Base-by-base conservation (phyloP, 1,140 invertebrate genomes). In the Papilio xuthus region DNA sequence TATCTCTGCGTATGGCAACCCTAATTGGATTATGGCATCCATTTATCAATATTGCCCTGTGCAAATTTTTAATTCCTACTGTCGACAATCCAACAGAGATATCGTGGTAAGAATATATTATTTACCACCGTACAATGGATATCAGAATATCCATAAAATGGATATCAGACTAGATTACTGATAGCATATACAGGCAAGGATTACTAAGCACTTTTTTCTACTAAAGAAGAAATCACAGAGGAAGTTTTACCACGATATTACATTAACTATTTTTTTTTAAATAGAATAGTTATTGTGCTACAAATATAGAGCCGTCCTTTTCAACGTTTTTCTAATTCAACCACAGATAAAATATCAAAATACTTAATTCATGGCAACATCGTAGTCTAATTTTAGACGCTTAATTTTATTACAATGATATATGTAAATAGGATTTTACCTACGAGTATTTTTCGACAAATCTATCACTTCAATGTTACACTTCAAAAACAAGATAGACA, bases 151-250 rank as follows among this genome's bases (percentile, higher is more conserved):
- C 78, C 78, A 80, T 41, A n/a, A n/a, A n/a, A 67, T 80, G 82
- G 82, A 82, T n/a, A 81, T 78, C 82, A 86, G 90, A 92, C 90
- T 92, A 92, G 90, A 92, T 83, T 85, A 88, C 85, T 90, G 88
- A 87, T 92, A 86, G 89, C 89, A 92, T 84, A 81, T 83, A 85
- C 84, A 88, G 91, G 91, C 89, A 92, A 92, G 88, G 83, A 87
- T 82, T 86, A 84, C 84, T 84, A 85, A 87, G 84, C 81, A 89
- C 77, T 77, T 76, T n/a, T 28, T 75, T 63, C 20, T 47, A 63
- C 74, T 76, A 41, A 63, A 63, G 56, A 60, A 76, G 74, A 76
- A 75, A 76, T 76, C 74, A 76, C 74, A 76, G 74, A 76, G 74
- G 20, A 47, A 73, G 71, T 47, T 26, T 50, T 73, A 47, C 44